Base-by-base conservation (phyloP, 1,140 invertebrate species). In the Drosophila hydei region DNA sequence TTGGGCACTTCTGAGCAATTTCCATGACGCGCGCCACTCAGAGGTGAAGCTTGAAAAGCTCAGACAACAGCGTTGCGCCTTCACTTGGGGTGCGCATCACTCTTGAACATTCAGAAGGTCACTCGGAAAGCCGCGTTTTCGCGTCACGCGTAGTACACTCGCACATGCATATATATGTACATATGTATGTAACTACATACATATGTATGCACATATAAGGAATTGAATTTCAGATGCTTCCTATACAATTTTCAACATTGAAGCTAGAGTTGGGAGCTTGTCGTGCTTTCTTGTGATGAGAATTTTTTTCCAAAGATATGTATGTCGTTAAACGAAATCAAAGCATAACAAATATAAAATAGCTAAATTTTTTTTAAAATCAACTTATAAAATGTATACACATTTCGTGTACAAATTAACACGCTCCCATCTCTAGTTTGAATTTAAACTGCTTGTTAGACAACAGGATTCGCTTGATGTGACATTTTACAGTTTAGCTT, bases 151-250 rank as follows among this genome's bases (percentile, higher is more conserved):
- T 25, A 33, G 19, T n/a, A 38, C 14, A 52, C 25, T 25, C 38
- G 23, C 60, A 42, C 30, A 47, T 48, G 21, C 25, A 38, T 16
- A 65, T 4, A 19, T 25, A 61, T 11, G 25, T 21, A 33, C 16
- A 55, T 7, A 50, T 42, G 3, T 8, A 40, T 23, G 8, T 3
- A 11, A 11, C 2, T 33, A 27, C 14, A 59, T 19, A 38, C 45
- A 16, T 50, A 36, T n/a, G 25, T 16, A 47, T 50, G 7, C 30
- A 38, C 6, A 12, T 54, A 54, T 54, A 63, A 65, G 52, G 62
- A 48, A 58, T 50, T 65, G 27, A 56, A 65, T 65, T 65, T 58
- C 52, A 58, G 11, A 5, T 38, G 50, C 48, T 52, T 54, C 36
- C 47, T 21, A 43, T 40, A 38, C 6, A 27, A 48, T 48, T 48